Base-by-base conservation (phyloP, 2,113 vertebrate species). In the Taurulus bubalis region DNA sequence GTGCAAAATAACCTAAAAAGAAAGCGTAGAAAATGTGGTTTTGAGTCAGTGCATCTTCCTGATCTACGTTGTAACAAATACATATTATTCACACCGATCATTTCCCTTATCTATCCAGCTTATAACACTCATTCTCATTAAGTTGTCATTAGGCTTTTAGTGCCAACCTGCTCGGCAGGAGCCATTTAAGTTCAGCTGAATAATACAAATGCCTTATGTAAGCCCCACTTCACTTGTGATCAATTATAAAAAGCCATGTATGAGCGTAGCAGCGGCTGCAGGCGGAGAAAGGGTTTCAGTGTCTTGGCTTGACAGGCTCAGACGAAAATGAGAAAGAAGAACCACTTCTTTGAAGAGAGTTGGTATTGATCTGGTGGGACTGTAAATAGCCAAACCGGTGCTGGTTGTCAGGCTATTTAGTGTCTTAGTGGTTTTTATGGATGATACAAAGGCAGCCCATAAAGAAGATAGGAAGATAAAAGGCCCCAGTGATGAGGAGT, bases 171-270 rank as follows among this genome's bases (percentile, higher is more conserved):
- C 83, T 71, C 34, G 2, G 64, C 87, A 81, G 79, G 80, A 92
- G 87, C 82, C 66, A 86, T 90, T 91, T 85, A 89, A 86, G 89
- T 85, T 83, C 82, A 85, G 86, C 85, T 92, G 85, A 90, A 93
- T 93, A 90, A 91, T 86, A 88, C 79, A 93, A 85, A 83, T 53
- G 79, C 53, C 86, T 93, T 94, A 93, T 69, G 86, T 87, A 93
- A 93, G 85, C 81, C 38, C 72, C 75, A 80, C 87, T 90, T 90
- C 34, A 87, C 85, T 90, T 83, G 88, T 91, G 88, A 92, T 94
- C 89, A 92, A 92, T 94, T 91, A 93, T 92, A 84, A 89, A 24
- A 93, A 86, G 91, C 58, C 24, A 42, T 83, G 83, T 90, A 86
- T 18, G 70, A 82, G 73, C 16, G 74, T 30, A 87, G 87, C 83